Base-by-base conservation (phyloP, 1,140 invertebrate genomes). In the Zaprionus taronus region DNA sequence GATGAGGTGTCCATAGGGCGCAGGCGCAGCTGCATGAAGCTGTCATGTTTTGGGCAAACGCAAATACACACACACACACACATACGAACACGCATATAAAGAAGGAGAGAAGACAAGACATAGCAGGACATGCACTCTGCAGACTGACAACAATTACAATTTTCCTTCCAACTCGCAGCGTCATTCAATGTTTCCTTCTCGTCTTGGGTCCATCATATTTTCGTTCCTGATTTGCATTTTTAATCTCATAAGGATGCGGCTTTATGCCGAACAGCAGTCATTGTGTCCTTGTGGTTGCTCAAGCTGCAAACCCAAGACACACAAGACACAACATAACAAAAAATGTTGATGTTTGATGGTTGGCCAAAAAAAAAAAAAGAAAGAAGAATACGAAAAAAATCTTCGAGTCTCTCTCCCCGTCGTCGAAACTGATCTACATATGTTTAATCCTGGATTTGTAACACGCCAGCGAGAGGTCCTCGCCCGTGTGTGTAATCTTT, bases 171-270 rank as follows among this genome's bases (percentile, higher is more conserved):
- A 68, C 53, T 83, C 41, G 81, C 81, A 71, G 24, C 77, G 81
- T 83, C 81, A 83, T 83, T 79, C 41, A 26, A 58, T 58, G 65
- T 67, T 58, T 67, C 47, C 61, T 65, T 28, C 31, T 47, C 51
- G 70, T 36, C 76, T 65, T 70, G 57, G 68, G 73, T 77, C 74
- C 84, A 70, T 89, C 85, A 85, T 85, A 80, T 84, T 89, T 89
- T 63, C 69, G 56, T 89, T 81, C 79, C 83, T 92, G 91, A 92
- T 92, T 92, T 92, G 91, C 91, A 92, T 92, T 92, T 92, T 92
- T 92, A 92, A 92, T 92, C 91, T 92, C 91, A 92, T 92, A 92
- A 92, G 91, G 83, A 92, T 92, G 84, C 79, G 79, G 77, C 65
- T 67, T 72, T 66, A 79, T 86, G 83, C 80, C 55, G 36, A 28